phyloP scores from a whole-genome alignment of 2,113 vertebrate genomes.

The Toxotes chatareus region DNA sequence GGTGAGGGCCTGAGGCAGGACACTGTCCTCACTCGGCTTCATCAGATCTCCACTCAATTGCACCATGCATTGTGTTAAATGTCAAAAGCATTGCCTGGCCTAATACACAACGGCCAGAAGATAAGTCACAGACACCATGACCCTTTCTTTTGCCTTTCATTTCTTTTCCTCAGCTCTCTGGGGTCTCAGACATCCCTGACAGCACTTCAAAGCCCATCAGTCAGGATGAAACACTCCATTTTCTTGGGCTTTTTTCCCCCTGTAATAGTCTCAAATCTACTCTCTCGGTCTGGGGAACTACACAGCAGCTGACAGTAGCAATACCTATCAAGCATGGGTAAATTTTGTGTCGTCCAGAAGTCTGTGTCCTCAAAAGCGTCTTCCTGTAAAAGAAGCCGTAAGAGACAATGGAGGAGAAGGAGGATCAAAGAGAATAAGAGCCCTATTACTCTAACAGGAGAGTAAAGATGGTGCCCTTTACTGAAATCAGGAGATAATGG shows the following conservation, averaged over 20 bases:
- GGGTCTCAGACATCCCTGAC: conserved; percentile 10
- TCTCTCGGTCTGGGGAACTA: conserved; percentile 10
- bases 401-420: conserved; percentile 7
- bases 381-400: conserved; percentile 35
- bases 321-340: conserved; percentile 43
- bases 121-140: conserved; percentile 8
- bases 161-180: background rate
- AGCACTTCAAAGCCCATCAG: conserved; percentile 4
- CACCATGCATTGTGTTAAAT: conserved; percentile 41
- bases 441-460: conserved; percentile 37
- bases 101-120: background rate
- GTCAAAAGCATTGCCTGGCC: conserved; percentile 43
- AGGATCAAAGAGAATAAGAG: conserved; percentile 56
- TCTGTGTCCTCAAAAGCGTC: conserved; percentile 22
- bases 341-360: conserved; percentile 21
- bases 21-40: conserved; percentile 33
- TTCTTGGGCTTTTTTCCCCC: conserved; percentile 2
- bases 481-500: conserved; percentile 43
- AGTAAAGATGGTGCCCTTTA: conserved; percentile 17
- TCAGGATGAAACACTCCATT: conserved; percentile 4
- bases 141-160: conserved; percentile 8
- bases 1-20: conserved; percentile 24
- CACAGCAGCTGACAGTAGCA: conserved; percentile 52
- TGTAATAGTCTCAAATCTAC: conserved; percentile 32
- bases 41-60: conserved; percentile 32